Evolutionary conservation across 2,888 invertebrate species (phyloP).

Genomic region (Linnaemya tessellans): DNA sequence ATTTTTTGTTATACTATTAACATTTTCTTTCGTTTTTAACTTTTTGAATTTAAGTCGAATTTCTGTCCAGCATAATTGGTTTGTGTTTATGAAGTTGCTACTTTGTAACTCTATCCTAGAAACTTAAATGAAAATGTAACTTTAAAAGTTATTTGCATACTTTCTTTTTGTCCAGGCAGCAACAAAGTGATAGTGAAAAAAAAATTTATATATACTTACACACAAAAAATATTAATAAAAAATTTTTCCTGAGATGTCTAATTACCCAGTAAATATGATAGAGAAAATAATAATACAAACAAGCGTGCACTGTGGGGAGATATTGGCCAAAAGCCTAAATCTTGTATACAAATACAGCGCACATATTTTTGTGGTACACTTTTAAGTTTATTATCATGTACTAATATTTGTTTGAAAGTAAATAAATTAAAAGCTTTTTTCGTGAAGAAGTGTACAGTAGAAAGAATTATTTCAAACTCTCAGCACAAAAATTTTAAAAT

Average conservation of each 20-base stretch:
- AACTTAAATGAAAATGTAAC: not conserved
- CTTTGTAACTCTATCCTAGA: not conserved
- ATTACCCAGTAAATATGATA: slow-evolving; percentile 67
- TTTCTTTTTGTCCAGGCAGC: not conserved
- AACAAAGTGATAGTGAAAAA: slow-evolving; percentile 7
- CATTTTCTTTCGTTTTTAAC: slow-evolving; percentile 6
- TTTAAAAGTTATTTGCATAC: slow-evolving; percentile 13
- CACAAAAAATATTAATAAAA: not conserved
- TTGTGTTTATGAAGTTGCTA: slow-evolving; percentile 53
- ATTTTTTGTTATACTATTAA: slow-evolving; percentile 5
- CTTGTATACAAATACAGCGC: not conserved
- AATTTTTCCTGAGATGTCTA: slow-evolving; percentile 60
- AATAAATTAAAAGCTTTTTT: no score
- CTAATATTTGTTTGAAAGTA: no score
- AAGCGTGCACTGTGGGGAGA: not conserved
- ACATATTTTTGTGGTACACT: no score
- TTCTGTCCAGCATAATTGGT: slow-evolving; percentile 46
- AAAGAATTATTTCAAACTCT: no score
- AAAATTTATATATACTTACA: not conserved
- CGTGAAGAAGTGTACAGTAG: no score
- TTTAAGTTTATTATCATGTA: no score
- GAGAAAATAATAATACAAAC: slow-evolving; percentile 35
- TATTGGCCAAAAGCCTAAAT: no score
- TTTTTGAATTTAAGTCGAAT: slow-evolving; percentile 33
- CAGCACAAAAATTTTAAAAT: no score